These are phyloP conservation scores for Capreolus pygargus DNA, from an alignment of 2,113 vertebrate species.

Conservation along the genomic window DNA sequence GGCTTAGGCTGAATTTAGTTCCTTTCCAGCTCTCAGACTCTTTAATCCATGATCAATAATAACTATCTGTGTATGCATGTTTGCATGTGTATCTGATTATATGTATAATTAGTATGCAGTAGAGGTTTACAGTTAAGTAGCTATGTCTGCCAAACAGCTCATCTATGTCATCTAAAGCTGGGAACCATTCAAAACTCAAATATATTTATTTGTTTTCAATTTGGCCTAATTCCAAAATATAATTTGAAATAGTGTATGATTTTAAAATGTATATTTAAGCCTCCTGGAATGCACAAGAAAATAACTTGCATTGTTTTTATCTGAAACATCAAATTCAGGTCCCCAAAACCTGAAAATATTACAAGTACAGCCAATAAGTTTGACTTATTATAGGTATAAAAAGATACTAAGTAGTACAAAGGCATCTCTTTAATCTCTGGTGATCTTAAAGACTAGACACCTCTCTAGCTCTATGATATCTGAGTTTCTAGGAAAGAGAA, in stretches of 20 bases:
- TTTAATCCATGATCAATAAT: constrained; percentile 18
- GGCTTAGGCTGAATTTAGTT: not conserved
- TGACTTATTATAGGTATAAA: not conserved
- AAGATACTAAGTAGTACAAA: not conserved
- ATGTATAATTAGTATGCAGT: not conserved
- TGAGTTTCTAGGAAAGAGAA: not conserved
- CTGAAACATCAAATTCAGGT: not conserved
- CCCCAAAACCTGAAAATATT: constrained; percentile 3
- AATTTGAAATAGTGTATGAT: not conserved
- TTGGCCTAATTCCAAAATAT: not conserved
- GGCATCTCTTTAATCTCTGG: not conserved
- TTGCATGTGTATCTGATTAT: not conserved
- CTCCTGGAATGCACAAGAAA: not conserved
- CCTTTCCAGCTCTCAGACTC: not conserved
- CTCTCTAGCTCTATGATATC: not conserved
- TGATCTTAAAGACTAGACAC: not conserved
- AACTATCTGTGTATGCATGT: not conserved
- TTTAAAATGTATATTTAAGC: not conserved
- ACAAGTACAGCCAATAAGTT: not conserved
- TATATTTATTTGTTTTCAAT: not conserved
- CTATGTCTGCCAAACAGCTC: not conserved
- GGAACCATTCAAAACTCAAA: not conserved
- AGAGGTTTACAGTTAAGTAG: not conserved
- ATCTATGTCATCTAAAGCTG: not conserved
- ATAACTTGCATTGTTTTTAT: not conserved